Conservation (phyloP, 2,888 invertebrate genomes). For the Apamea monoglypha region DNA sequence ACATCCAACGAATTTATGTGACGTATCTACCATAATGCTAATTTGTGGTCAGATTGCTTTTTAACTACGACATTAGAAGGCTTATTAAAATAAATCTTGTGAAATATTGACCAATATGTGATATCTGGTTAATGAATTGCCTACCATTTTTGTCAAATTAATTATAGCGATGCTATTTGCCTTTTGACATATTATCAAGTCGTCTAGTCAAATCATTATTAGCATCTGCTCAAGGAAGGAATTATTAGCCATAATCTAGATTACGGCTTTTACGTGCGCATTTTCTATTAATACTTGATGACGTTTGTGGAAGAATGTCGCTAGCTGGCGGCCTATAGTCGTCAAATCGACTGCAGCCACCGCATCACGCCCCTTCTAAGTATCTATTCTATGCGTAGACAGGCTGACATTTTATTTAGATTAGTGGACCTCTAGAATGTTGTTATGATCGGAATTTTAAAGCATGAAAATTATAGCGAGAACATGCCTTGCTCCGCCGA, state of each 20-base stretch:
- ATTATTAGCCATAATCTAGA: conserved; percentile 28
- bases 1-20: conserved; percentile 54
- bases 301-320: conserved; percentile 48
- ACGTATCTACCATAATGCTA: conserved; percentile 62
- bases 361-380: conserved; percentile 48
- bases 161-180: conserved; percentile 3
- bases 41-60: conserved; percentile 55
- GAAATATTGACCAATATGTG: conserved; percentile 26
- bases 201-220: not conserved
- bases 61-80: conserved; percentile 32
- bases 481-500: not conserved
- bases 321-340: conserved; percentile 20
- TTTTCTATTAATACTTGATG: conserved; percentile 43
- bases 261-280: conserved; percentile 12
- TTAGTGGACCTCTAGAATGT: conserved; percentile 52
- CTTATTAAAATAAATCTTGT: conserved; percentile 34
- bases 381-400: conserved; percentile 38
- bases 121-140: conserved; percentile 26
- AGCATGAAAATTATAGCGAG: conserved; percentile 31
- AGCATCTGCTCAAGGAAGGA: conserved; percentile 30
- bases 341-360: conserved; percentile 37
- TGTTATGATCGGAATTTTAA: conserved; percentile 40
- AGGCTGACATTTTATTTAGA: conserved; percentile 58
- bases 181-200: conserved; percentile 13
- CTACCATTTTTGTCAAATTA: conserved; percentile 9